These are phyloP conservation scores for Sympetrum striolatum DNA, from an alignment of 2,888 invertebrate genomes.

Conservation along the genomic window DNA sequence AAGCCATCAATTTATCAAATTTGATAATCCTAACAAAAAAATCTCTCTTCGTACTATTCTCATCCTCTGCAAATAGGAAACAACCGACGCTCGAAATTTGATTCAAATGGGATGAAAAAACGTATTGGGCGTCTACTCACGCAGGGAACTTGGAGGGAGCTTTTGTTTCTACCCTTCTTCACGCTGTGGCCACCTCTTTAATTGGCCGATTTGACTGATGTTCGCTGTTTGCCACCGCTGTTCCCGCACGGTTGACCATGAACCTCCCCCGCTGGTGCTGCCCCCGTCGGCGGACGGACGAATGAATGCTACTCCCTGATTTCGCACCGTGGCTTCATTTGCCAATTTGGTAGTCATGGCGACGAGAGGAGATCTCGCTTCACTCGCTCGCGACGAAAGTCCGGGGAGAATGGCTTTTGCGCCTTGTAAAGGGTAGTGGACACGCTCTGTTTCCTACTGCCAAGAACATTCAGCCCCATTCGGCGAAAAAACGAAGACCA, in stretches of 20 bases:
- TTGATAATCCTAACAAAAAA: no score
- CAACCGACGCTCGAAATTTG: no score
- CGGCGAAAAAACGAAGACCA: neutral
- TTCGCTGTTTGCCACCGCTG: neutral
- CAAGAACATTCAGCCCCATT: neutral
- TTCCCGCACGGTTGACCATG: neutral
- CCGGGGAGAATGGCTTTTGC: neutral
- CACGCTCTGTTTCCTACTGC: neutral
- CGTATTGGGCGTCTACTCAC: no score
- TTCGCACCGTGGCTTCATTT: conserved; percentile 20
- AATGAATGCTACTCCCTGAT: neutral
- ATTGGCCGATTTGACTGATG: conserved; percentile 16
- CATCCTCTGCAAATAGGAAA: no score
- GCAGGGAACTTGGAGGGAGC: no score
- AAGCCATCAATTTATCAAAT: no score
- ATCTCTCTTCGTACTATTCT: no score
- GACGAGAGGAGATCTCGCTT: conserved; percentile 11
- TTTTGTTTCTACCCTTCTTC: neutral
- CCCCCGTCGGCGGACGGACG: neutral
- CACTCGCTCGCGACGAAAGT: neutral
- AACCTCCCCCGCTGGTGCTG: neutral
- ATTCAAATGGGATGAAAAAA: no score
- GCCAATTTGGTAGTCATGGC: conserved; percentile 30
- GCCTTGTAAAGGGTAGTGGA: neutral
- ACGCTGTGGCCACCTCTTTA: neutral